phyloP scores from a whole-genome alignment of 2,797 vertebrate species.

The Valencia hispanica region DNA sequence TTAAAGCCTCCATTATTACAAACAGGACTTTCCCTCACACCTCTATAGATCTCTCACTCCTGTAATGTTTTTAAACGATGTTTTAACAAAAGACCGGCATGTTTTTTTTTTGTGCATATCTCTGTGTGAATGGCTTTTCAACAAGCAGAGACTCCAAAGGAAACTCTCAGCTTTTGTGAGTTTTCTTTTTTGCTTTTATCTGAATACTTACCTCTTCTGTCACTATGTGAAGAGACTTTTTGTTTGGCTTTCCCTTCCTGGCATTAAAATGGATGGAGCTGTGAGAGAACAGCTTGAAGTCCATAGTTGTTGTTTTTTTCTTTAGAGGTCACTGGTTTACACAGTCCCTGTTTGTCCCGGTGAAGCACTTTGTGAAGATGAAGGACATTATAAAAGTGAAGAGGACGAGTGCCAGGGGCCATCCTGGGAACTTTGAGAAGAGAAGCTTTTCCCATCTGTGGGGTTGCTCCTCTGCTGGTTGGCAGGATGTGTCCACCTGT shows the following conservation, averaged over 20 bases:
- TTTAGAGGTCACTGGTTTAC: constrained; percentile 53
- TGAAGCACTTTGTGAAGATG: constrained; percentile 53
- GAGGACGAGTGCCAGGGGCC: constrained; percentile 55
- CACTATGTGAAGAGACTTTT: constrained; percentile 54
- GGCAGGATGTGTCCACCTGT: constrained; percentile 64
- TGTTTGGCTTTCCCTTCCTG: constrained; percentile 52
- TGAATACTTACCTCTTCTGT: constrained; percentile 66
- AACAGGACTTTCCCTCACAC: background rate
- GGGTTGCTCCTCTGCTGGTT: constrained; percentile 61
- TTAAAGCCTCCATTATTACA: constrained; percentile 24
- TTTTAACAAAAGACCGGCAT: constrained; percentile 51
- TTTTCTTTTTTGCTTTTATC: constrained; percentile 52
- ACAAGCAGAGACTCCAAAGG: constrained; percentile 40
- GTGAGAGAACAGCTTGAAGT: constrained; percentile 52
- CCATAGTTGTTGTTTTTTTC: constrained; percentile 42
- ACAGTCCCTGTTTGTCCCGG: constrained; percentile 54
- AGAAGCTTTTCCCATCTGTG: constrained; percentile 74
- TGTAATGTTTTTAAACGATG: constrained; percentile 23
- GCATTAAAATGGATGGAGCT: constrained; percentile 46
- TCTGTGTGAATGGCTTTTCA: constrained; percentile 48
- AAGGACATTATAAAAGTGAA: constrained; percentile 48
- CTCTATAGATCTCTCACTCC: constrained; percentile 18
- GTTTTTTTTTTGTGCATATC: constrained; percentile 45
- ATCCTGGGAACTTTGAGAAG: constrained; percentile 46
- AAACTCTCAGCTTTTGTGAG: constrained; percentile 38